Percentiles rank a stretch among this genome's conserved stretches.
These are phyloP conservation scores for Melolontha melolontha DNA, from an alignment of 2,888 invertebrate genomes.

Conservation along the genomic window DNA sequence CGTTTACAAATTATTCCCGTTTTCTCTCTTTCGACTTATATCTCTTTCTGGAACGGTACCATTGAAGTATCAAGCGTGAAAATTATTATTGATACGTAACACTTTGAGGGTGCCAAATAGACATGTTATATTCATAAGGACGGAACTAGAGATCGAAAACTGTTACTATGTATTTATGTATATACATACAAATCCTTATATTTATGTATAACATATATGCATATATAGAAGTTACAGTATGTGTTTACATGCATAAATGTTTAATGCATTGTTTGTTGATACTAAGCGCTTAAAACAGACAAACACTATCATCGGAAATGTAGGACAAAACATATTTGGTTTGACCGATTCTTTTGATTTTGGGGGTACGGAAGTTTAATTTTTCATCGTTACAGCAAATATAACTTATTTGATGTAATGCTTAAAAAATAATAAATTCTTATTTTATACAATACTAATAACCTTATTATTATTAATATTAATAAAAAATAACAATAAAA, in stretches of 20 bases:
- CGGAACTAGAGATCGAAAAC: slow-evolving; percentile 44
- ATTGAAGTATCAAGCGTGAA: slow-evolving; percentile 63
- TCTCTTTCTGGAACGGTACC: slow-evolving; percentile 51
- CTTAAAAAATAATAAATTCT: too few relatives aligned
- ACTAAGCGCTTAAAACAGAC: too few relatives aligned
- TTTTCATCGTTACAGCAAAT: too few relatives aligned
- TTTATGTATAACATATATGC: not conserved
- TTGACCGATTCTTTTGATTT: too few relatives aligned
- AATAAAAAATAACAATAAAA: too few relatives aligned
- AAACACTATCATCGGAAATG: too few relatives aligned
- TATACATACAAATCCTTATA: not conserved
- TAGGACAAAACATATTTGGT: too few relatives aligned
- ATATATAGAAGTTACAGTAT: slow-evolving; percentile 19
- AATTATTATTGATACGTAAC: slow-evolving; percentile 65
- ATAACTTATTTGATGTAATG: too few relatives aligned
- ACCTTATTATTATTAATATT: too few relatives aligned
- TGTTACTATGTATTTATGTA: slow-evolving; percentile 31
- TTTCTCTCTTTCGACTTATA: slow-evolving; percentile 53
- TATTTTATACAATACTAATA: too few relatives aligned
- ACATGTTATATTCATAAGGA: slow-evolving; percentile 67
- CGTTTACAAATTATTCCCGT: slow-evolving; percentile 59
- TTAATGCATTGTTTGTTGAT: slow-evolving; percentile 29
- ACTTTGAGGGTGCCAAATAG: slow-evolving; percentile 67
- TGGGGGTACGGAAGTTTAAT: too few relatives aligned
- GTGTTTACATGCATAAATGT: slow-evolving; percentile 14